Evolutionary conservation across 1,140 invertebrate species (phyloP), one percentile per base, ranked within the genome.

Genomic region (Plodia interpunctella): DNA sequence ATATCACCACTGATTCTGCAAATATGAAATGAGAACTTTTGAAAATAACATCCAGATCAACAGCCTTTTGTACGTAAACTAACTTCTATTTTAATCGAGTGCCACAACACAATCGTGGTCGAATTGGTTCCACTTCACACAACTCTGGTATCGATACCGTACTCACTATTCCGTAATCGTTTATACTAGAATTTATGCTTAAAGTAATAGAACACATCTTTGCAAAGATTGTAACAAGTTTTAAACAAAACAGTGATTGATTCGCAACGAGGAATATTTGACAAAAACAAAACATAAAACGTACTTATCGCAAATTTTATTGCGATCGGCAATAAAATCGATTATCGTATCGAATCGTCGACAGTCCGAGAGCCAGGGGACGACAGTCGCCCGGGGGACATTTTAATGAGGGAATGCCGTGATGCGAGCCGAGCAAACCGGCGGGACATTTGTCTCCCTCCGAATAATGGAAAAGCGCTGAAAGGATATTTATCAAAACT

Each of bases 391-490:
- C 74, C 61, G 69, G 75, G 80, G 80, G 70, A 80, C 70, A 65
- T 78, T 87, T 81, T 87, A 80, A 87, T 84, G 82, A 87, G 79
- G 70, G 74, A 77, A 84, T 79, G 73, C 70, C 78, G 76, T 80
- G 84, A 77, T 72, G 71, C 66, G 63, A 70, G 51, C 62, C 64
- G 74, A 70, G 62, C 62, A 63, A 68, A 72, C 65, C 74, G 67
- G 70, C 72, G 76, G 71, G 58, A 72, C 79, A 85, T 82, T 82
- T 82, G 79, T 82, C 84, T 83, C 79, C 71, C 73, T 66, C 64
- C 66, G 72, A 79, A 83, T 82, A 83, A 83, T 78, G 74, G 72
- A 72, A 78, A 78, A 71, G 65, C 66, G 76, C 55, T 72, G 77
- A 87, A 85, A 76, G 75, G 73, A 76, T 76, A 80, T 85, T 83